phyloP scores from a whole-genome alignment of 1,140 invertebrate species.

The Aphaenogaster ashmeadi region DNA sequence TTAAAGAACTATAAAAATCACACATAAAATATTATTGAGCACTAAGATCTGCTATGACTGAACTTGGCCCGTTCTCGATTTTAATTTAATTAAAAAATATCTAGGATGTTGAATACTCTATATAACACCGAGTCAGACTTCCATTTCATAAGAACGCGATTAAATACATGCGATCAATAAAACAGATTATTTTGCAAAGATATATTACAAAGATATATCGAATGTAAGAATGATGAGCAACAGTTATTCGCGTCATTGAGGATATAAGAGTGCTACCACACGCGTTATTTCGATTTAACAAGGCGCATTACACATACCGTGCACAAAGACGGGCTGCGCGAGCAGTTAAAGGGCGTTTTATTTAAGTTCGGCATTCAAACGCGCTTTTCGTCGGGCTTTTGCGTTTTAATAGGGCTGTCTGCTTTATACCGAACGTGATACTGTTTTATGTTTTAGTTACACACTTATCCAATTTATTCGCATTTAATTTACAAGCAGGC shows the following conservation, averaged over 20 bases:
- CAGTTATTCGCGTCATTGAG: slow-evolving; percentile 3
- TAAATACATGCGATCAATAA: background rate
- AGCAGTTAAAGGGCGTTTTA: slow-evolving; percentile 25
- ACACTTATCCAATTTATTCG: slow-evolving; percentile 31
- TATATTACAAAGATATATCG: background rate
- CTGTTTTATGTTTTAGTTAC: slow-evolving; percentile 7
- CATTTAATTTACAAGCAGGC: slow-evolving; percentile 39
- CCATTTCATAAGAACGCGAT: background rate
- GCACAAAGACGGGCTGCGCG: slow-evolving; percentile 18
- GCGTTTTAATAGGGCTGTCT: background rate
- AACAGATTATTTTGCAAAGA: background rate
- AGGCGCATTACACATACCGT: slow-evolving; percentile 14
- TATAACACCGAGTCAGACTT: too few relatives aligned
- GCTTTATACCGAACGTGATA: slow-evolving; percentile 21
- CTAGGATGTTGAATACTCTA: too few relatives aligned
- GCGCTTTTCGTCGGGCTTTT: slow-evolving; percentile 24
- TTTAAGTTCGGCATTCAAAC: slow-evolving; percentile 1
- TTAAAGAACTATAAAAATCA: too few relatives aligned
- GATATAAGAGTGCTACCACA: background rate
- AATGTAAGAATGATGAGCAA: background rate
- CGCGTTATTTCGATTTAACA: slow-evolving; percentile 22
- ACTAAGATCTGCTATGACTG: too few relatives aligned
- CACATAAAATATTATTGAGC: too few relatives aligned
- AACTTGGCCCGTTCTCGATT: too few relatives aligned
- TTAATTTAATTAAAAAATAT: too few relatives aligned